Percentiles rank a stretch among this genome's conserved stretches.
Conservation (phyloP, 2,113 vertebrate genomes). For the Neofelis nebulosa region DNA sequence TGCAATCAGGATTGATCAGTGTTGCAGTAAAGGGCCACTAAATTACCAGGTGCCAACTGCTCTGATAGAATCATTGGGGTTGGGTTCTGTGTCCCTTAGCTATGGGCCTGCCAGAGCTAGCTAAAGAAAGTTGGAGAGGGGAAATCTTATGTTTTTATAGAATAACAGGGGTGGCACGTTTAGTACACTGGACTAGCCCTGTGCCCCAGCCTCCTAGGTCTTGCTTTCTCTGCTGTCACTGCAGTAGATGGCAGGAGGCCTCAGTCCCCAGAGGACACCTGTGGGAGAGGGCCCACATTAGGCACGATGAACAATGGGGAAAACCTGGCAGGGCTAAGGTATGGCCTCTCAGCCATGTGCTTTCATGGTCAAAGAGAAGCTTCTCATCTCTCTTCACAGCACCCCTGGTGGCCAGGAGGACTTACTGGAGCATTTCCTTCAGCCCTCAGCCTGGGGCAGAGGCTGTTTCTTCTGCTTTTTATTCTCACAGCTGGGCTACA, state of each 20-base stretch:
- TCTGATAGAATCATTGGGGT: neutral
- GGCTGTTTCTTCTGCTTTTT: neutral
- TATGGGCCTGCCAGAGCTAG: neutral
- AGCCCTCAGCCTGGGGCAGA: neutral
- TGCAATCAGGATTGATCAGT: constrained; percentile 33
- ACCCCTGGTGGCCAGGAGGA: constrained; percentile 20
- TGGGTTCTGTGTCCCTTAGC: neutral
- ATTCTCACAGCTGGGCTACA: neutral
- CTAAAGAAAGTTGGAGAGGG: neutral
- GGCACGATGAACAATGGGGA: neutral
- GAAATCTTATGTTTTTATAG: neutral
- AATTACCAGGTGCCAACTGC: constrained; percentile 1
- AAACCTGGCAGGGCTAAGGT: neutral
- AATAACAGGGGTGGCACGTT: neutral
- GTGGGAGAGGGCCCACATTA: neutral
- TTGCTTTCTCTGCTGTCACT: neutral
- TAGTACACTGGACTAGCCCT: neutral
- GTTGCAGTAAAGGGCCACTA: neutral
- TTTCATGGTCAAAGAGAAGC: neutral
- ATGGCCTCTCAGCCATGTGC: neutral
- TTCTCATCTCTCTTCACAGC: neutral
- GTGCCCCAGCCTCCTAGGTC: too few species aligned
- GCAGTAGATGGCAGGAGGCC: neutral
- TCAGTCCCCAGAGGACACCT: neutral
- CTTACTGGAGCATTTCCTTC: neutral